Conservation (phyloP, 2,797 vertebrate species). For the Eremophila alpestris region DNA sequence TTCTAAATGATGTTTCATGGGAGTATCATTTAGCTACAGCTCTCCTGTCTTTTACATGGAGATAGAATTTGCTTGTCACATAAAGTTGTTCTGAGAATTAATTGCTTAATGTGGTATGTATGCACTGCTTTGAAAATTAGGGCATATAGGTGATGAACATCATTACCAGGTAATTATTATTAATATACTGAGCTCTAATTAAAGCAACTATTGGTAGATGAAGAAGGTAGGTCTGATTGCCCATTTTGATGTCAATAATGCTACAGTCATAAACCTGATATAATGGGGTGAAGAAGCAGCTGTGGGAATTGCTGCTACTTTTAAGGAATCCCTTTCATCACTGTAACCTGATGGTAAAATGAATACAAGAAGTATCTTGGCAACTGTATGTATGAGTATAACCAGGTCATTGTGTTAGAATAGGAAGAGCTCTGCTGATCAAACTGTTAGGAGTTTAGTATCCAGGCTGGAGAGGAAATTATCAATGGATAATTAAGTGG, state of each 20-base stretch:
- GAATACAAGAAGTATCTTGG: not conserved
- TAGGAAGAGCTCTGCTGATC: not conserved
- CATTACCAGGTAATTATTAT: conserved; percentile 3
- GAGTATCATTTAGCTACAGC: not conserved
- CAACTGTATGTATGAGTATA: not conserved
- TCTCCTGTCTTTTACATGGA: not conserved
- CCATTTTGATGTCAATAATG: not conserved
- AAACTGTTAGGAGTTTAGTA: not conserved
- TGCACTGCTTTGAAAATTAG: not conserved
- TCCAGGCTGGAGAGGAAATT: not conserved
- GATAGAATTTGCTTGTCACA: not conserved
- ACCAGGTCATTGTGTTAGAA: not conserved
- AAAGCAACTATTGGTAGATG: not conserved
- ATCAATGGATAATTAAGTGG: not conserved
- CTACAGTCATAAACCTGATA: not conserved
- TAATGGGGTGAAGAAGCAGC: not conserved
- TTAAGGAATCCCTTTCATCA: not conserved
- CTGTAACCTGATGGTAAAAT: not conserved
- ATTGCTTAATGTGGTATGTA: not conserved
- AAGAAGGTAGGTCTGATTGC: not conserved
- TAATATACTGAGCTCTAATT: conserved; percentile 17
- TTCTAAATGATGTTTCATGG: not conserved
- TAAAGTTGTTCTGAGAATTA: conserved; percentile 5
- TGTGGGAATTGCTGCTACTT: not conserved
- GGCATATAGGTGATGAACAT: not conserved